Evolutionary conservation across 2,888 invertebrate genomes (phyloP).

Genomic region (Epirrhoe alternata): DNA sequence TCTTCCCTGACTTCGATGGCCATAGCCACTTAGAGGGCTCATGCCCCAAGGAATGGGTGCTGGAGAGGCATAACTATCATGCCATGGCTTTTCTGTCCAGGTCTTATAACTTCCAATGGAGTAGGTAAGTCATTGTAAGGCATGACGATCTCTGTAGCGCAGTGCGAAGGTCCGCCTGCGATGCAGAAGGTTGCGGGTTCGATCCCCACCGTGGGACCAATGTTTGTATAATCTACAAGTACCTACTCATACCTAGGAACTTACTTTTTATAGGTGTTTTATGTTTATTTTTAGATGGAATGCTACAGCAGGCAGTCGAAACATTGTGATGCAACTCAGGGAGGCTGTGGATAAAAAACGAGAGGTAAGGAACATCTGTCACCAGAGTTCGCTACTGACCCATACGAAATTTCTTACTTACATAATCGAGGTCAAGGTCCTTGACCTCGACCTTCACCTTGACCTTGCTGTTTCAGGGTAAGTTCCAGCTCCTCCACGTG

Average conservation of each 20-base stretch:
- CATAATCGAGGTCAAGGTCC: neutral
- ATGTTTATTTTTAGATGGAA: slow-evolving; percentile 83
- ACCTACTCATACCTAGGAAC: no score
- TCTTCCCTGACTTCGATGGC: slow-evolving; percentile 92
- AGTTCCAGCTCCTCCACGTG: slow-evolving; percentile 77
- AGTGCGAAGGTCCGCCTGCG: no score
- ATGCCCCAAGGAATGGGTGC: slow-evolving; percentile 89
- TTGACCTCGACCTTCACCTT: no score
- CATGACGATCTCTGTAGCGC: no score
- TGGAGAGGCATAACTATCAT: slow-evolving; percentile 90
- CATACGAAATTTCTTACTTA: neutral
- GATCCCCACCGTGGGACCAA: no score
- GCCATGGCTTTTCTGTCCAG: slow-evolving; percentile 91
- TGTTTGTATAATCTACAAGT: no score
- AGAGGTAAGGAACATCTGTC: slow-evolving; percentile 60
- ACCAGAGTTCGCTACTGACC: neutral
- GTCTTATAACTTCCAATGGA: slow-evolving; percentile 93
- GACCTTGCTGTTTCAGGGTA: slow-evolving; percentile 56
- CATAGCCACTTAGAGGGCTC: slow-evolving; percentile 89
- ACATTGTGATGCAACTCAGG: slow-evolving; percentile 88
- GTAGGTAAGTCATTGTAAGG: slow-evolving; percentile 81
- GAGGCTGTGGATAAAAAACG: slow-evolving; percentile 85
- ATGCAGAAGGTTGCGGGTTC: no score
- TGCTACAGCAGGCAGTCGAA: slow-evolving; percentile 82
- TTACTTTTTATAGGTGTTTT: no score